A percentile compares a stretch with the other conserved stretches of the same genome.
Evolutionary conservation across 2,113 vertebrate genomes (phyloP).

Genomic region (Heptranchias perlo): DNA sequence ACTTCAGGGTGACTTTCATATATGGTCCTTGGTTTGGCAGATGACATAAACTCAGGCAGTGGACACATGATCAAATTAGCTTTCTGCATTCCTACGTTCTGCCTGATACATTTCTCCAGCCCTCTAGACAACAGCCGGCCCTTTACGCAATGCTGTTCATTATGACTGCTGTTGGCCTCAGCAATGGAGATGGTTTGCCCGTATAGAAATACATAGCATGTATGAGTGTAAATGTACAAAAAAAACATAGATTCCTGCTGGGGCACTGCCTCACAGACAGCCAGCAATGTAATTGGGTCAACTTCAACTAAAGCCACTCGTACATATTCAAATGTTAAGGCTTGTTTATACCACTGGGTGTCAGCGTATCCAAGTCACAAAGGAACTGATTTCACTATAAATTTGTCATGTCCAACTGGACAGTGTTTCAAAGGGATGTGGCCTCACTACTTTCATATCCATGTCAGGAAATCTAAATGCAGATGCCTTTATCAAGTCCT

Average conservation of each 20-base stretch:
- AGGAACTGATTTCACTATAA: background rate
- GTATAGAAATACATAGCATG: background rate
- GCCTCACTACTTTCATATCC: background rate
- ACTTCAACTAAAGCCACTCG: background rate
- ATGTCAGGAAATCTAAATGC: background rate
- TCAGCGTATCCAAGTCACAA: slow-evolving; percentile 7
- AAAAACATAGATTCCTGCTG: background rate
- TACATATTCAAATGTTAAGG: background rate
- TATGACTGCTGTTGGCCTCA: background rate
- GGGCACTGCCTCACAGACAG: background rate
- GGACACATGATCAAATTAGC: background rate
- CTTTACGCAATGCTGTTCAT: background rate
- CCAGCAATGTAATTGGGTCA: background rate
- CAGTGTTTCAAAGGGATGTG: background rate
- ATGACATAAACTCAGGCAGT: background rate
- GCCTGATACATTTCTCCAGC: background rate
- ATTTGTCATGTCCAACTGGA: background rate
- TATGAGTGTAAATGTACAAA: background rate
- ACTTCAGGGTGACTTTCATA: background rate
- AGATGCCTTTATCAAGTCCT: background rate
- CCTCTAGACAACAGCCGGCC: background rate
- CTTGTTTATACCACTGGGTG: background rate
- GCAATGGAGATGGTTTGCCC: background rate
- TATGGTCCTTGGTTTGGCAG: background rate
- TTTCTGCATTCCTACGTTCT: background rate